These are phyloP conservation scores for Dichetophora obliterata DNA, from an alignment of 2,888 invertebrate genomes.

Conservation along the genomic window DNA sequence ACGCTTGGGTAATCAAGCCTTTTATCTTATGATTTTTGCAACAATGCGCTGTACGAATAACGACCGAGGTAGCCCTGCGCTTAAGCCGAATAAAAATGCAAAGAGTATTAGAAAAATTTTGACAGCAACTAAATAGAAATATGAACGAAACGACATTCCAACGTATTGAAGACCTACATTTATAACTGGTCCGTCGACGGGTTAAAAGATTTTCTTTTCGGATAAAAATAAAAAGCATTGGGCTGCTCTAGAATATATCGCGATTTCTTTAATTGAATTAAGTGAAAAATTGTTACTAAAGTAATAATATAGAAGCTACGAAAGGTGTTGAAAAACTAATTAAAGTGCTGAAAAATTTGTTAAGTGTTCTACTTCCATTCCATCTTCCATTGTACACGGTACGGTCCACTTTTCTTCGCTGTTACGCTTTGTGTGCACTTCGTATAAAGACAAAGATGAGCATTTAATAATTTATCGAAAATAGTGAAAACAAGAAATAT, in stretches of 20 bases:
- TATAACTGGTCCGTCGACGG: neutral
- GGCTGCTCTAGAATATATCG: neutral
- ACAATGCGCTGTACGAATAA: neutral
- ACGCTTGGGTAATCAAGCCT: too few relatives aligned
- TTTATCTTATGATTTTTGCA: neutral
- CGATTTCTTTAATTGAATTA: neutral
- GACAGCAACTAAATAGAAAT: neutral
- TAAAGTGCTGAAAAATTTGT: neutral
- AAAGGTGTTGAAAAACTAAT: neutral
- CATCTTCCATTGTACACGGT: neutral
- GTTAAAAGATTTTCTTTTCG: too few relatives aligned
- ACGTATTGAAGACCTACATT: slow-evolving; percentile 27
- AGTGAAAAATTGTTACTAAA: neutral
- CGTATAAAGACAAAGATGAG: neutral
- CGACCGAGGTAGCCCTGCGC: neutral
- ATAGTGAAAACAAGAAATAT: too few relatives aligned
- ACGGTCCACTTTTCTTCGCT: slow-evolving; percentile 1
- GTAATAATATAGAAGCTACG: neutral
- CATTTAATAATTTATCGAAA: too few relatives aligned
- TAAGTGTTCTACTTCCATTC: neutral
- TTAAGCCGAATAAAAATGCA: neutral
- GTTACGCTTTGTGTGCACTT: neutral
- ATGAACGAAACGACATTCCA: slow-evolving; percentile 18
- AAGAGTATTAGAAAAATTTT: neutral
- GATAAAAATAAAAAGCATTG: too few relatives aligned